Evolutionary conservation across 2,888 invertebrate species (phyloP).

Genomic region (Lepidocyrtoides sp.): DNA sequence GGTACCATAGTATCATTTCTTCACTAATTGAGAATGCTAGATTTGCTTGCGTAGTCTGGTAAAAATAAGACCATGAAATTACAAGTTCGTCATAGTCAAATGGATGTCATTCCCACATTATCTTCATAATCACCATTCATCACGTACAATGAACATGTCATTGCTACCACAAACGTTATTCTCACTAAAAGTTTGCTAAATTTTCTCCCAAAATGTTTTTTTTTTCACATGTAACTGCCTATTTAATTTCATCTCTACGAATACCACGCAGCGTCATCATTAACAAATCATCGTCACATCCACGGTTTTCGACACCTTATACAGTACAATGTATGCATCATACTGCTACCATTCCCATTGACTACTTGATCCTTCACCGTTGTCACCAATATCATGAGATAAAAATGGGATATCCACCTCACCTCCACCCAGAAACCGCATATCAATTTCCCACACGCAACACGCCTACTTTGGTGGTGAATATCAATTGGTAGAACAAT

Average conservation of each 20-base stretch:
- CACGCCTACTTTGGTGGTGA: not conserved
- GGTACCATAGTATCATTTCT: no score
- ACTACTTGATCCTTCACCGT: not conserved
- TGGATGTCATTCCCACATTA: slow-evolving; percentile 58
- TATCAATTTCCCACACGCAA: not conserved
- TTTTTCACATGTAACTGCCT: not conserved
- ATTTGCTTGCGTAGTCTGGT: no score
- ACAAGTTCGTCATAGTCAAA: slow-evolving; percentile 53
- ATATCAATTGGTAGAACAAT: not conserved
- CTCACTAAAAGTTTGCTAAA: no score
- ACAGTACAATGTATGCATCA: no score
- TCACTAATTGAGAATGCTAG: no score
- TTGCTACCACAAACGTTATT: no score
- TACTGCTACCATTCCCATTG: slow-evolving; percentile 13
- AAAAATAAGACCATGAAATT: slow-evolving; percentile 58
- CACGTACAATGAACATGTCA: not conserved
- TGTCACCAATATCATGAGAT: slow-evolving; percentile 23
- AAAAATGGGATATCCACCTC: not conserved
- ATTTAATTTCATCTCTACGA: not conserved
- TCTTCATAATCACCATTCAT: not conserved
- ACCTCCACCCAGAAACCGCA: slow-evolving; percentile 29
- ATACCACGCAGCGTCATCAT: not conserved
- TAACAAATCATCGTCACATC: not conserved
- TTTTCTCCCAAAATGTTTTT: no score
- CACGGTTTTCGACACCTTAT: not conserved